Conservation (phyloP, 2,797 vertebrate genomes). For the Denticeps clupeoides region DNA sequence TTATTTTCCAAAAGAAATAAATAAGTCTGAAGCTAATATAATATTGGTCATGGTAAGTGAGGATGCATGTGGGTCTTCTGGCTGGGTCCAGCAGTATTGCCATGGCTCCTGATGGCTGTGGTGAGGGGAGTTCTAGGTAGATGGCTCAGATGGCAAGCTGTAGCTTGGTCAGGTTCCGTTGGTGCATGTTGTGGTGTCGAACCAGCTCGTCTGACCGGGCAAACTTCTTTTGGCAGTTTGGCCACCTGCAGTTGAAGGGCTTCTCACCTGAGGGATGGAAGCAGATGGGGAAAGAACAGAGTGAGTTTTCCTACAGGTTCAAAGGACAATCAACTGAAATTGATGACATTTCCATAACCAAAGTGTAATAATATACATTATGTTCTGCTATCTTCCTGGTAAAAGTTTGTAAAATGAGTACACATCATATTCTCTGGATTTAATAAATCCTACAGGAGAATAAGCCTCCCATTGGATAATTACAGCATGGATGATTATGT, state of each 20-base stretch:
- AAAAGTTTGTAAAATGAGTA: too few relatives aligned
- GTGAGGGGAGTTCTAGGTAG: not conserved
- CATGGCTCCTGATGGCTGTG: slow-evolving; percentile 8
- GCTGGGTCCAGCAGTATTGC: not conserved
- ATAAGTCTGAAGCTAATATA: slow-evolving; percentile 25
- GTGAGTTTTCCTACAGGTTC: too few relatives aligned
- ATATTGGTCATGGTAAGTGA: too few relatives aligned
- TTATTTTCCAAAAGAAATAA: slow-evolving; percentile 32
- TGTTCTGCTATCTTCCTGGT: too few relatives aligned
- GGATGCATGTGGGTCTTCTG: too few relatives aligned
- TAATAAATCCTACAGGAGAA: too few relatives aligned
- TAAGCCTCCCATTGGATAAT: too few relatives aligned
- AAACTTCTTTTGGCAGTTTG: slow-evolving; percentile 99
- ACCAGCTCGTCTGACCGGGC: slow-evolving; percentile 94
- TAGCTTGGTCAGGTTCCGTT: slow-evolving; percentile 96
- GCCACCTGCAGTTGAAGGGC: slow-evolving; percentile 95
- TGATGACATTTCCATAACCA: too few relatives aligned
- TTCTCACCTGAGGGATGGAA: slow-evolving; percentile 79
- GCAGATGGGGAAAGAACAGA: slow-evolving; percentile 66
- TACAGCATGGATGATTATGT: too few relatives aligned
- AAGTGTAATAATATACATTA: too few relatives aligned
- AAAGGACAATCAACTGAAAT: too few relatives aligned
- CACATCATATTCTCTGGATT: too few relatives aligned
- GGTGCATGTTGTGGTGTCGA: slow-evolving; percentile 98
- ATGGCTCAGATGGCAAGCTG: slow-evolving; percentile 78